Conservation (phyloP, 2,797 vertebrate genomes). For the Arnoldichthys spilopterus region DNA sequence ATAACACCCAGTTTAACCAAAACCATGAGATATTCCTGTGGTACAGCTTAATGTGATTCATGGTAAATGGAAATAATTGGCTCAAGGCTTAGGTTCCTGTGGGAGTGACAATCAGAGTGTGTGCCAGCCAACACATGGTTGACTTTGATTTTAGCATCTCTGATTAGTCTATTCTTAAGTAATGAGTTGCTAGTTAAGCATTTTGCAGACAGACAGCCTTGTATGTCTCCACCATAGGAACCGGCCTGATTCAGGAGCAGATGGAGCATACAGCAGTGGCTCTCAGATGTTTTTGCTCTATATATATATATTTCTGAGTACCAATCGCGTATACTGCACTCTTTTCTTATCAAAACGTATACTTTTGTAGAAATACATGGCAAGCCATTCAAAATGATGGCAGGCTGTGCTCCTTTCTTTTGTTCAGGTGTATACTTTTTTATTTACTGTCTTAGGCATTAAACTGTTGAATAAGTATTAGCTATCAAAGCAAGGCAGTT, state of each 20-base stretch:
- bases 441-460: neutral
- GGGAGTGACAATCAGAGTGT: conserved; percentile 19
- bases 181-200: conserved; percentile 40
- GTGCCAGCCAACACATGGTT: conserved; percentile 16
- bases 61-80: conserved; percentile 46
- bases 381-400: conserved; percentile 14
- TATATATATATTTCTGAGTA: conserved; percentile 60
- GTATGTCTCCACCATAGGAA: conserved; percentile 58
- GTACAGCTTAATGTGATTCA: neutral
- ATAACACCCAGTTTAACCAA: neutral
- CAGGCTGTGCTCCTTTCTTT: neutral
- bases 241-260: conserved; percentile 66
- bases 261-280: conserved; percentile 70
- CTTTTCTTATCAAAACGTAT: conserved; percentile 59
- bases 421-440: conserved; percentile 2
- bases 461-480: neutral
- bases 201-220: conserved; percentile 22
- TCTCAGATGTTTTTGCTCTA: conserved; percentile 62
- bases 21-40: conserved; percentile 12
- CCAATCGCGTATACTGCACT: conserved; percentile 60
- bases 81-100: conserved; percentile 30
- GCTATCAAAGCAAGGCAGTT: conserved; percentile 23
- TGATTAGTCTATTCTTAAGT: conserved; percentile 35
- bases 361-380: conserved; percentile 21
- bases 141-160: conserved; percentile 30